A percentile compares a stretch with the other conserved stretches of the same genome.
These are phyloP conservation scores for Vanessa cardui DNA, from an alignment of 2,888 invertebrate genomes.

Conservation along the genomic window DNA sequence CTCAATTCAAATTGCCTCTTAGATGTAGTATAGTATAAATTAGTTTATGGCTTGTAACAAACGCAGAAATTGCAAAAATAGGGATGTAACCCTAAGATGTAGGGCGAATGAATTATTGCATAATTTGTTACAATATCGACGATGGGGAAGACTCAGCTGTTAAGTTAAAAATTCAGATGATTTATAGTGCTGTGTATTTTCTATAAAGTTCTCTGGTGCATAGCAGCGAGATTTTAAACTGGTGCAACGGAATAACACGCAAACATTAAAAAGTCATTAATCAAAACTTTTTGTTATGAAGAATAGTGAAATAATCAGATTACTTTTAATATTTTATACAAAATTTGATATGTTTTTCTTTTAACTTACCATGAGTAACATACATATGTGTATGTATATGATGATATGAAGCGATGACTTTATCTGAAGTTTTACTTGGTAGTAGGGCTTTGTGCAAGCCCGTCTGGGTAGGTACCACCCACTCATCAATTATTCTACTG, in stretches of 20 bases:
- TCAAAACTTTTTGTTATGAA: conserved; percentile 21
- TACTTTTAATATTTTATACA: conserved; percentile 2
- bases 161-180: neutral
- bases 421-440: too few species aligned
- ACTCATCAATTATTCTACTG: too few species aligned
- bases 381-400: neutral
- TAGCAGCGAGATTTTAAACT: conserved; percentile 20
- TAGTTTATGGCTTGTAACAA: too few species aligned
- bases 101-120: neutral
- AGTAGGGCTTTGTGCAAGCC: too few species aligned
- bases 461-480: too few species aligned
- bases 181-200: conserved; percentile 3
- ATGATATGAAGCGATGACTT: too few species aligned
- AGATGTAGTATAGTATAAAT: too few species aligned
- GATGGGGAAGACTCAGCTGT: conserved; percentile 2
- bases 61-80: neutral
- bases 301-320: conserved; percentile 16
- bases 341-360: neutral
- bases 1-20: too few species aligned
- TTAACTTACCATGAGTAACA: too few species aligned
- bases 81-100: neutral
- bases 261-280: conserved; percentile 35
- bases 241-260: conserved; percentile 12
- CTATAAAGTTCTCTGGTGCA: conserved; percentile 6
- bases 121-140: conserved; percentile 7